Evolutionary conservation across 92 coral and sea anemone species (phyloP), one percentile per base, ranked within the genome.

Genomic region (Hydrozoanthus gracilis): DNA sequence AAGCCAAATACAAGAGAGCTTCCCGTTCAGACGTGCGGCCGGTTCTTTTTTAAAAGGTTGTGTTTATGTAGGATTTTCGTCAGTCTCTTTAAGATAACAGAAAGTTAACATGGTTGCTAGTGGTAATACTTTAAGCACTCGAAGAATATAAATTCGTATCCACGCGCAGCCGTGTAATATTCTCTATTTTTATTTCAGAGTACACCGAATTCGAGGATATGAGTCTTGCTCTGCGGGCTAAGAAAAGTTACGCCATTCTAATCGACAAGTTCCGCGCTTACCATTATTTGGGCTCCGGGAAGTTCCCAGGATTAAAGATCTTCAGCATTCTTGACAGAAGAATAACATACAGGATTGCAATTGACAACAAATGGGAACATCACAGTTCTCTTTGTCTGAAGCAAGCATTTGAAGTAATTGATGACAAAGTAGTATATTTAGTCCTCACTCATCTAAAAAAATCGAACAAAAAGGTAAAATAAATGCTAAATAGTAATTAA

Each of bases 231-330:
- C 20, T 77, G 49, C 46, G 7, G 67, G 18, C 8, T 46, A 77
- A 44, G 67, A 14, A 35, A 3, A 77, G 82, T 6, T 77, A 77
- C 20, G 82, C 68, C 9, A 77, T 77, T 5, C 10, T 77, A 14
- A 39, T 77, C 6, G 82, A 77, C 68, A 77, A 77, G 51, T 77
- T 54, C 27, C 49, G 82, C 5, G 82, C 51, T 3, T 77, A 56
- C 27, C 82, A 77, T 45, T 56, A 77, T 13, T 50, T 77, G 69
- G 44, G 67, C 3, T 56, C 68, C 11, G 82, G 82, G n/a, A 39
- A 8, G 13, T 77, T 54, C 66, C 82, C 82, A 9, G 12, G 69
- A 12, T 18, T 77, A 11, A 77, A 77, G 51, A 77, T 77, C 51
- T 3, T 20, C 67, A 77, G 82, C 8, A 20, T 51, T 55, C 12